Conservation (phyloP, 2,797 vertebrate species). For the Siniperca obscura region DNA sequence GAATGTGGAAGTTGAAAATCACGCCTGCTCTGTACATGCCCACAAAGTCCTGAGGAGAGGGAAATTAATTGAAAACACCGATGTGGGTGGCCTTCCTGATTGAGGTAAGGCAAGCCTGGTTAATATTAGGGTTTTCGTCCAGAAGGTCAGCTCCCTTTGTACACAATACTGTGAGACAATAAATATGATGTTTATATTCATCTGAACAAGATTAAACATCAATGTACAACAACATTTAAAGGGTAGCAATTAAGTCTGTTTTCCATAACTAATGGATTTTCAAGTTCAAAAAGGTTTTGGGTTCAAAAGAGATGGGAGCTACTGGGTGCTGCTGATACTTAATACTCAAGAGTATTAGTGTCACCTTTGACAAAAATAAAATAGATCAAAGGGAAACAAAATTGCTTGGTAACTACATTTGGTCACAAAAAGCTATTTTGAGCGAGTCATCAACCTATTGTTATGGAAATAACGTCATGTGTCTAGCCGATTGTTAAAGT, state of each 20-base stretch:
- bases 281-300: neutral
- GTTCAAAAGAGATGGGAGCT: neutral
- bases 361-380: neutral
- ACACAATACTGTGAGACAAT: neutral
- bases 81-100: neutral
- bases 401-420: neutral
- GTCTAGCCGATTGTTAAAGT: neutral
- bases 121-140: neutral
- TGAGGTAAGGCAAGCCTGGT: neutral
- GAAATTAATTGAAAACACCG: neutral
- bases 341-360: neutral
- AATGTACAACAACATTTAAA: neutral
- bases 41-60: neutral
- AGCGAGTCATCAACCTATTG: neutral
- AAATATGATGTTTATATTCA: neutral
- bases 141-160: neutral
- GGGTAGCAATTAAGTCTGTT: neutral
- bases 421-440: neutral
- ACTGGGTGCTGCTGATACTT: no score
- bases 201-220: neutral
- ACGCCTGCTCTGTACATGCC: neutral
- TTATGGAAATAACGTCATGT: neutral
- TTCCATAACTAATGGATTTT: neutral
- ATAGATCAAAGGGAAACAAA: neutral
- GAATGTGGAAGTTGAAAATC: neutral